Percentiles rank a stretch among this genome's conserved stretches.
These are phyloP conservation scores for Adelosebastes latens DNA, from an alignment of 2,797 vertebrate species.

Conservation along the genomic window DNA sequence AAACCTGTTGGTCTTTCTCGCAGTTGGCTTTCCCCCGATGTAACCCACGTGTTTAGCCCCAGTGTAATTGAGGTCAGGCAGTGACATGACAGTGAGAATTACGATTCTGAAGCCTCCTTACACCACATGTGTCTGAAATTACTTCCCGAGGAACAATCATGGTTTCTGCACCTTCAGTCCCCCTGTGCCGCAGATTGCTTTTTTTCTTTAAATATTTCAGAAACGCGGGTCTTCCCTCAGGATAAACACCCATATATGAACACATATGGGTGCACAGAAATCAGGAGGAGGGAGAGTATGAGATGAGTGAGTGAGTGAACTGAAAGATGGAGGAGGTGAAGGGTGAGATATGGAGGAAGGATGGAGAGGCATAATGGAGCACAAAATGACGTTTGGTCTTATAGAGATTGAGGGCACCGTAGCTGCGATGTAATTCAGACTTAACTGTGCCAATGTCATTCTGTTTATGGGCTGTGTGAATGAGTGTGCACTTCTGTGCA, in stretches of 20 bases:
- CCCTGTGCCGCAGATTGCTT: conserved; percentile 5
- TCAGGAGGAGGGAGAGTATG: neutral
- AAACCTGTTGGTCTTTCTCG: neutral
- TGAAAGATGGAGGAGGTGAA: conserved; percentile 9
- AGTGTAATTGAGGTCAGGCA: conserved; percentile 24
- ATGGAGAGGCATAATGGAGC: conserved; percentile 2
- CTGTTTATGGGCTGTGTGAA: conserved; percentile 14
- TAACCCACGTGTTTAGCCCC: conserved; percentile 10
- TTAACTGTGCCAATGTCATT: conserved; percentile 57
- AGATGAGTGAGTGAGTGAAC: conserved; percentile 5
- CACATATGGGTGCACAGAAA: neutral
- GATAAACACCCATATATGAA: conserved; percentile 17
- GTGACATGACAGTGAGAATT: conserved; percentile 17
- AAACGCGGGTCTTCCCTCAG: neutral
- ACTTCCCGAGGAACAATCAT: conserved; percentile 52
- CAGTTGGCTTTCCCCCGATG: neutral
- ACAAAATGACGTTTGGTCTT: conserved; percentile 15
- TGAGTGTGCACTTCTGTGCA: conserved; percentile 1
- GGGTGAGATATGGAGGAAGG: conserved; percentile 2
- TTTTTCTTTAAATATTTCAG: conserved; percentile 23
- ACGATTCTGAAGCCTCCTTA: conserved; percentile 29
- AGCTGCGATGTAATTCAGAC: conserved; percentile 38
- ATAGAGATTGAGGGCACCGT: conserved; percentile 53
- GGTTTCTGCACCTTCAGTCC: conserved; percentile 27
- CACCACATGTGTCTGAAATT: conserved; percentile 32